Base-by-base conservation (phyloP, 2,113 vertebrate genomes). In the Tympanuchus pallidicinctus region DNA sequence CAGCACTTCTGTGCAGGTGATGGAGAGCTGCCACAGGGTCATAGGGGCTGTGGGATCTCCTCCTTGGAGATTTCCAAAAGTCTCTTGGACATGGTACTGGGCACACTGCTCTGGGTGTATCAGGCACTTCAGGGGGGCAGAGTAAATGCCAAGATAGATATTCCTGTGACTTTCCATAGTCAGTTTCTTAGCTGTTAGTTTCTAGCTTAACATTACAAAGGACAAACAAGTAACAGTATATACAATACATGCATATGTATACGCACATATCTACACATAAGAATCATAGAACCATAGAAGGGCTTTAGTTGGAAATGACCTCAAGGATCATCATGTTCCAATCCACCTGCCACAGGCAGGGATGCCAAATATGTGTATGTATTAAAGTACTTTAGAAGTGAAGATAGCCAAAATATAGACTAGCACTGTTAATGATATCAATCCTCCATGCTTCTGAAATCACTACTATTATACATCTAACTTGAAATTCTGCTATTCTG, bases 381-480 rank as follows among this genome's bases (percentile, higher is more conserved):
- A 12, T 32, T 36, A 19, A 10, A 64, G 11, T 6, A 5, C 16
- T 71, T 81, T 54, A 81, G 75, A 89, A 85, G 14, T 54, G 30
- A 71, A 42, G 50, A 76, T 21, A n/a, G 65, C 36, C 4, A 21
- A 71, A 77, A 42, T 22, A 56, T 5, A 82, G 59, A 81, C 52
- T 27, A 65, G 3, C 17, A 25, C 65, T 36, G 22, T 54, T 54
- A 40, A 47, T 72, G 34, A 11, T 13, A 47, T 42, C 14, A 11
- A 47, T 42, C 17, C 4, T 5, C 16, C 4, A 4, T 25, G 18
- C 77, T 81, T 72, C 47, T 43, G 30, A 48, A 86, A 72, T 61
- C 13, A 65, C 6, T 34, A 8, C 24, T 72, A 7, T 28, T 77
- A 38, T 12, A 78, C 0, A 0, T 11, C 6, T 56, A 30, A n/a